Evolutionary conservation across 1,140 invertebrate species (phyloP).

Genomic region (Brachionus rubens): DNA sequence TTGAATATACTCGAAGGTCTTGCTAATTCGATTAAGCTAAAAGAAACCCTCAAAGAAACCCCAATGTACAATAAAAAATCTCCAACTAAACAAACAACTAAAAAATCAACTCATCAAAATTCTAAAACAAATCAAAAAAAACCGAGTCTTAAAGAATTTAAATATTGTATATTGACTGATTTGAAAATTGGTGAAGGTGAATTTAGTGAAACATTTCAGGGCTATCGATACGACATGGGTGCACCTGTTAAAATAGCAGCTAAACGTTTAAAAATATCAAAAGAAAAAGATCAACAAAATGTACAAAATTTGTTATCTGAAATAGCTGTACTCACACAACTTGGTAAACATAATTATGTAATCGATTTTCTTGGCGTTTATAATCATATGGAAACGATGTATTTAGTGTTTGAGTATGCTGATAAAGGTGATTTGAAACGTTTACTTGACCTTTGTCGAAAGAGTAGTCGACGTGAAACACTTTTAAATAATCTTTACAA

Average conservation of each 20-base stretch:
- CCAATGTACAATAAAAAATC: not conserved
- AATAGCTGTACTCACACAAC: not conserved
- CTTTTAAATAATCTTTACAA: conserved; percentile 29
- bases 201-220: conserved; percentile 43
- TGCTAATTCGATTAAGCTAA: not conserved
- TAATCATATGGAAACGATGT: not conserved
- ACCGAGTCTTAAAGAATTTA: conserved; percentile 7
- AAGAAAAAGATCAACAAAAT: conserved; percentile 12
- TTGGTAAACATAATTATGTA: conserved; percentile 23
- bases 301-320: conserved; percentile 30
- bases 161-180: conserved; percentile 44
- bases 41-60: conserved; percentile 9
- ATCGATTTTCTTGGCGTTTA: conserved; percentile 37
- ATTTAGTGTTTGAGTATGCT: conserved; percentile 34
- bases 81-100: not conserved
- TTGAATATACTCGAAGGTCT: not conserved
- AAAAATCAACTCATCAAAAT: not conserved
- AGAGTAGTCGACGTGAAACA: conserved; percentile 9
- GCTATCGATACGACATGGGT: conserved; percentile 40
- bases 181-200: conserved; percentile 43
- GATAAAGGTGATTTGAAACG: conserved; percentile 37
- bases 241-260: conserved; percentile 44
- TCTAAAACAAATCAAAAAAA: conserved; percentile 15
- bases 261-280: conserved; percentile 37
- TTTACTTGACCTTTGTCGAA: conserved; percentile 13